These are phyloP conservation scores for Agrilus biguttatus DNA, from an alignment of 2,888 invertebrate genomes.

Conservation along the genomic window DNA sequence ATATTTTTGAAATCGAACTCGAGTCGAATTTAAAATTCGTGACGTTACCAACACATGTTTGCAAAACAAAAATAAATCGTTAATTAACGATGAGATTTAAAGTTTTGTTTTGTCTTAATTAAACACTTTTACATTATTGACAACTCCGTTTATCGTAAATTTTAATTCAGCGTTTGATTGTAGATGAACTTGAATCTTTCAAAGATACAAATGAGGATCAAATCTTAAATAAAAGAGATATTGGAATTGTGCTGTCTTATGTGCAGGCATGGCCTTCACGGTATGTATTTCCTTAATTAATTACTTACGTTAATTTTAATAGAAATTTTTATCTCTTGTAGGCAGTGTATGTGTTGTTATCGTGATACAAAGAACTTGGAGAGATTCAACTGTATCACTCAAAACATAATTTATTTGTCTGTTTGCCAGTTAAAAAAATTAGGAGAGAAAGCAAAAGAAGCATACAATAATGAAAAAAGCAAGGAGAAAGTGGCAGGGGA, in stretches of 20 bases:
- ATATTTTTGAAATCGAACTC: not conserved
- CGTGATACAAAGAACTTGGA: constrained; percentile 87
- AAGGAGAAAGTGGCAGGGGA: constrained; percentile 24
- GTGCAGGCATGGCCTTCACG: constrained; percentile 83
- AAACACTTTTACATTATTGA: not conserved
- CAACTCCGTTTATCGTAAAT: not conserved
- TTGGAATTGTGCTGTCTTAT: constrained; percentile 70
- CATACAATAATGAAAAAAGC: constrained; percentile 18
- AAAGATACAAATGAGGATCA: constrained; percentile 66
- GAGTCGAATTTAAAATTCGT: no score
- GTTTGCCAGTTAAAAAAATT: constrained; percentile 70
- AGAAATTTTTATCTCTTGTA: constrained; percentile 28
- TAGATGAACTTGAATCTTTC: constrained; percentile 67
- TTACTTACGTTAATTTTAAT: constrained; percentile 7
- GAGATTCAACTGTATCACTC: constrained; percentile 75
- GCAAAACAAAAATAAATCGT: constrained; percentile 1
- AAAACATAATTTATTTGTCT: constrained; percentile 71
- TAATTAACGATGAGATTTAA: not conserved
- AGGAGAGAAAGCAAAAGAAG: constrained; percentile 21
- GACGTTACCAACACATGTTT: no score
- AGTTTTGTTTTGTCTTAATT: constrained; percentile 2
- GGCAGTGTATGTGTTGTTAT: constrained; percentile 93
- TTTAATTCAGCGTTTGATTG: constrained; percentile 18
- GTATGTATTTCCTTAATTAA: constrained; percentile 29
- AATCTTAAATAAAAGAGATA: constrained; percentile 61